Conservation (phyloP, 2,888 invertebrate species). For the Drosophila fungiperda region DNA sequence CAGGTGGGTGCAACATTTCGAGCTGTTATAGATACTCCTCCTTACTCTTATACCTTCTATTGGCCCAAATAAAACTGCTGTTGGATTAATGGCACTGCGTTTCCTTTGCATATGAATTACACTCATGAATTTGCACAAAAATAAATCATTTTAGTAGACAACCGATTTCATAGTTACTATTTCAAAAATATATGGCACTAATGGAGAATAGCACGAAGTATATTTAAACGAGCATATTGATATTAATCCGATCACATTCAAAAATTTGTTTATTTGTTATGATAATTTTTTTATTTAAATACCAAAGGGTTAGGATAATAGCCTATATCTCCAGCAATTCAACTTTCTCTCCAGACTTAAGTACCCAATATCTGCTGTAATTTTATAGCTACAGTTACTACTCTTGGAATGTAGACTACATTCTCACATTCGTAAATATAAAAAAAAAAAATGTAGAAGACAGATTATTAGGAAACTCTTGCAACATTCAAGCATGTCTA, state of each 20-base stretch:
- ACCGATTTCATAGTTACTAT: not conserved
- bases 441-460: not conserved
- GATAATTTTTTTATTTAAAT: not conserved
- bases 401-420: not conserved
- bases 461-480: not conserved
- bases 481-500: too few species aligned
- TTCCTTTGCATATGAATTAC: not conserved
- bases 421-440: too few species aligned
- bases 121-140: not conserved
- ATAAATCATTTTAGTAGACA: not conserved
- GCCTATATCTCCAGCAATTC: too few species aligned
- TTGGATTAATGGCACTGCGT: slow-evolving; percentile 2
- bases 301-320: too few species aligned
- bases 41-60: not conserved
- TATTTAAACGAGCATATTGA: not conserved
- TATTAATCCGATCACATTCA: not conserved
- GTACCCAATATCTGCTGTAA: not conserved
- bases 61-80: slow-evolving; percentile 9
- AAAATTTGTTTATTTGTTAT: not conserved
- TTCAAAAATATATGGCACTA: slow-evolving; percentile 7
- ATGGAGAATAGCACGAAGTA: not conserved
- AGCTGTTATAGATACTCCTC: not conserved
- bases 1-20: slow-evolving; percentile 23
- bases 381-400: not conserved
- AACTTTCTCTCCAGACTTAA: too few species aligned